phyloP scores from a whole-genome alignment of 2,113 vertebrate genomes.

The Vireo altiloquus region DNA sequence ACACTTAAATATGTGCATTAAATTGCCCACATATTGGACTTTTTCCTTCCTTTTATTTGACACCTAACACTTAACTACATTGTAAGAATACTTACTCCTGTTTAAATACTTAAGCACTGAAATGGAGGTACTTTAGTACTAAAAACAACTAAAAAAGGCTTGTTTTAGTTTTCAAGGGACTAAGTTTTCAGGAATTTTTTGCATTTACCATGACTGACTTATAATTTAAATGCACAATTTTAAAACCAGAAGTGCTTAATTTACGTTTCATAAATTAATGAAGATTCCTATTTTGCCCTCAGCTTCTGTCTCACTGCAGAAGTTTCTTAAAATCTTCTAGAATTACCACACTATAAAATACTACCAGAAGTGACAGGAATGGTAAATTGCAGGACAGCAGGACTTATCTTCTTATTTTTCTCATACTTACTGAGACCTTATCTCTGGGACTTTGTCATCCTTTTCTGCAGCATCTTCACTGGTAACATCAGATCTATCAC shows the following conservation, averaged over 20 bases:
- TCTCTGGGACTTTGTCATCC: not conserved
- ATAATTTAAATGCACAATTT: not conserved
- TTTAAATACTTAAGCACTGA: not conserved
- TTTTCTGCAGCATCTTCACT: not conserved
- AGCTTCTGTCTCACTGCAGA: not conserved
- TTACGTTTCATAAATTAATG: not conserved
- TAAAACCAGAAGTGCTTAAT: not conserved
- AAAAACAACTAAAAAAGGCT: not conserved
- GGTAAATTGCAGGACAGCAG: not conserved
- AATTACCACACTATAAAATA: not conserved
- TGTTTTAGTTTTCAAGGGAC: not conserved
- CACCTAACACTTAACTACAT: not conserved
- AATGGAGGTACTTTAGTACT: not conserved
- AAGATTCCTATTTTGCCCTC: not conserved
- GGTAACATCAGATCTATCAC: not conserved
- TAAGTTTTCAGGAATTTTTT: not conserved
- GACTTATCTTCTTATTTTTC: not conserved
- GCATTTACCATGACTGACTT: not conserved
- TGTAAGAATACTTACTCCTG: not conserved
- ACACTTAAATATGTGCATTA: not conserved
- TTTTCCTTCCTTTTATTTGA: not conserved
- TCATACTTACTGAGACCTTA: constrained; percentile 43
- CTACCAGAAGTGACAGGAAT: not conserved
- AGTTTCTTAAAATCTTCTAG: not conserved
- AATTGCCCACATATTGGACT: not conserved